Evolutionary conservation across 37 sponge, comb jelly and placozoan genomes (phyloP).

Genomic region (Spongilla lacustris): DNA sequence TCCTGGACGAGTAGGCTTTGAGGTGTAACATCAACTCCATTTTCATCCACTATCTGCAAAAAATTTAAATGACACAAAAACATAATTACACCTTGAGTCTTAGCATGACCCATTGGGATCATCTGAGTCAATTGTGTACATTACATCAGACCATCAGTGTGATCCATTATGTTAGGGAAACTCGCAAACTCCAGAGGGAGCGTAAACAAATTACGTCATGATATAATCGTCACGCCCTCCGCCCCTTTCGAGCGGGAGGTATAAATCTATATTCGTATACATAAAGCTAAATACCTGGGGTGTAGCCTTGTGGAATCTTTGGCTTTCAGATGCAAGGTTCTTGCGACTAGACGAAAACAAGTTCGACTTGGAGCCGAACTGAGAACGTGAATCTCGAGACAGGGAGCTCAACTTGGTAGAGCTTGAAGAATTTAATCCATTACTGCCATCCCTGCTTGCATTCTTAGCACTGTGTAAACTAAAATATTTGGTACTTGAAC

Average conservation of each 20-base stretch:
- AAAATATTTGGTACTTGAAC: neutral
- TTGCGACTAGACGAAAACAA: conserved; percentile 37
- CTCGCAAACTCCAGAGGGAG: no score
- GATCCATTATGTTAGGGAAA: no score
- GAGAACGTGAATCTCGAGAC: conserved; percentile 23
- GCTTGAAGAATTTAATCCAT: neutral
- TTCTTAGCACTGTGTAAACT: neutral
- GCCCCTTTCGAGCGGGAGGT: neutral
- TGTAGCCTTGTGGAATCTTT: conserved; percentile 22
- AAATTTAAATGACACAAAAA: no score
- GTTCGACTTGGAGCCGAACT: conserved; percentile 45
- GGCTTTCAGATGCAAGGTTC: conserved; percentile 64
- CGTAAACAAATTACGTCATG: no score
- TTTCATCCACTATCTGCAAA: conserved; percentile 74
- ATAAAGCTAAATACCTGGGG: conserved; percentile 53
- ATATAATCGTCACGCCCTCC: neutral
- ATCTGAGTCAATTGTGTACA: no score
- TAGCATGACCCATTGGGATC: no score
- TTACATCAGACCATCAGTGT: no score
- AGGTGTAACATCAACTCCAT: conserved; percentile 88
- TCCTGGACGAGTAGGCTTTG: conserved; percentile 33
- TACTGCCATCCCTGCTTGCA: neutral
- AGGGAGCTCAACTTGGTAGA: neutral
- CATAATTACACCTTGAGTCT: no score
- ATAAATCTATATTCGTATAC: no score